These are phyloP conservation scores for Sicus ferrugineus DNA, from an alignment of 2,888 invertebrate species.

Conservation along the genomic window DNA sequence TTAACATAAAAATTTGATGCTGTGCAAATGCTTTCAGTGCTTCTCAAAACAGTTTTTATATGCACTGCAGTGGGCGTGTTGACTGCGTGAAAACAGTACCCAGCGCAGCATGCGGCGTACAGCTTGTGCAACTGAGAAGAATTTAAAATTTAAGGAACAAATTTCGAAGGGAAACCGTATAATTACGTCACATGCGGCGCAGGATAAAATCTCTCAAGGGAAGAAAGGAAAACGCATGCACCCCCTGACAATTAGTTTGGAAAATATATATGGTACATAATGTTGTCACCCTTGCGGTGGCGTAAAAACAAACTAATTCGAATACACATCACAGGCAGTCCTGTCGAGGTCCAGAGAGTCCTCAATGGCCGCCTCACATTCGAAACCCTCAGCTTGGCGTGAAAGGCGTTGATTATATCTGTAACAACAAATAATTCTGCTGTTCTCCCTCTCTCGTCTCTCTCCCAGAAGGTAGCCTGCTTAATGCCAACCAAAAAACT, in stretches of 20 bases:
- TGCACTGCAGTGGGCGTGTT: too few relatives aligned
- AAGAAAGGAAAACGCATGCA: not conserved
- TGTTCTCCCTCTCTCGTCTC: too few relatives aligned
- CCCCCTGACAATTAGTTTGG: not conserved
- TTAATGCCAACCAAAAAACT: not conserved
- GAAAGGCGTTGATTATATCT: not conserved
- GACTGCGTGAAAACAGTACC: too few relatives aligned
- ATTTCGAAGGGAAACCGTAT: constrained; percentile 27
- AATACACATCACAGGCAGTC: not conserved
- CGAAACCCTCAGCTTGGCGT: not conserved
- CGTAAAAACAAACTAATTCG: not conserved
- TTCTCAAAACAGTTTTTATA: too few relatives aligned
- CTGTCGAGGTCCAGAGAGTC: too few relatives aligned
- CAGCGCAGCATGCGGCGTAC: too few relatives aligned
- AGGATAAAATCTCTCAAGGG: not conserved
- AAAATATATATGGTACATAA: not conserved
- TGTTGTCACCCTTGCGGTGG: not conserved
- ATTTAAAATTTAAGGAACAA: too few relatives aligned
- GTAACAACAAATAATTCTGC: not conserved
- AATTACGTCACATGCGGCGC: constrained; percentile 24
- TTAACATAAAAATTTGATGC: too few relatives aligned
- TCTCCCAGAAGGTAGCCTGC: too few relatives aligned
- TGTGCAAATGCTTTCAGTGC: too few relatives aligned
- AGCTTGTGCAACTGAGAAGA: too few relatives aligned
- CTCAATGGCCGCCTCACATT: not conserved